These are phyloP conservation scores for Austrofundulus limnaeus DNA, from an alignment of 2,113 vertebrate genomes.

Conservation along the genomic window DNA sequence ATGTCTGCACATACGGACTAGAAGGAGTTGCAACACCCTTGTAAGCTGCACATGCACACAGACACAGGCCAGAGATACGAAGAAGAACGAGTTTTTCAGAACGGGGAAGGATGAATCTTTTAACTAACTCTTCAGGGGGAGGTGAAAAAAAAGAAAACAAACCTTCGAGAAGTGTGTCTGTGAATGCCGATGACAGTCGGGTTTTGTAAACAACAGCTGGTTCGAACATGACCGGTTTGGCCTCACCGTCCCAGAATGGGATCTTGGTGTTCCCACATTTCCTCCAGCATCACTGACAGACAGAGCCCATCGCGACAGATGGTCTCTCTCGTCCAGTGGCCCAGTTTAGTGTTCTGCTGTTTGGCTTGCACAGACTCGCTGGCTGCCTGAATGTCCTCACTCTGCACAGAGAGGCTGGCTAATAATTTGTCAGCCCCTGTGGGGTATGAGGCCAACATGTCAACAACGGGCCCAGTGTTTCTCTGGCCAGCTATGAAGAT, in stretches of 20 bases:
- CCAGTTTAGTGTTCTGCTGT: conserved; percentile 44
- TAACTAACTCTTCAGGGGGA: conserved; percentile 71
- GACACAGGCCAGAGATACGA: conserved; percentile 63
- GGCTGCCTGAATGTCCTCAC: conserved; percentile 51
- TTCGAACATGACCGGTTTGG: conserved; percentile 16
- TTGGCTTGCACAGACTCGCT: conserved; percentile 21
- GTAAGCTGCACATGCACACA: conserved; percentile 41
- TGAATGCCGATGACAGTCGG: conserved; percentile 1
- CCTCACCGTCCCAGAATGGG: conserved; percentile 10
- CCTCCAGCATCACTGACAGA: conserved; percentile 26
- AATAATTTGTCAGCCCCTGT: conserved; percentile 79
- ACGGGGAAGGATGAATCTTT: conserved; percentile 71
- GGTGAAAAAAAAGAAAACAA: conserved; percentile 52
- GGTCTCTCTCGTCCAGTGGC: conserved; percentile 38
- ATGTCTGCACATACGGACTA: conserved; percentile 43
- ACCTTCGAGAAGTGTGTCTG: conserved; percentile 37
- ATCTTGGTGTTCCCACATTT: conserved; percentile 38
- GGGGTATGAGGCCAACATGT: conserved; percentile 70
- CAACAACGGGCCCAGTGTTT: conserved; percentile 80
- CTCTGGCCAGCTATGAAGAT: conserved; percentile 70
- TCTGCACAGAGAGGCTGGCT: conserved; percentile 68
- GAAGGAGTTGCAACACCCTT: conserved; percentile 62
- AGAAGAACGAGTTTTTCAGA: conserved; percentile 80
- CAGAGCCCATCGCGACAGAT: conserved; percentile 45
- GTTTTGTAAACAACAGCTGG: conserved; percentile 41